Percentiles rank a stretch among this genome's conserved stretches.
Evolutionary conservation across 2,797 vertebrate species (phyloP).

Genomic region (Phalanger gymnotis): DNA sequence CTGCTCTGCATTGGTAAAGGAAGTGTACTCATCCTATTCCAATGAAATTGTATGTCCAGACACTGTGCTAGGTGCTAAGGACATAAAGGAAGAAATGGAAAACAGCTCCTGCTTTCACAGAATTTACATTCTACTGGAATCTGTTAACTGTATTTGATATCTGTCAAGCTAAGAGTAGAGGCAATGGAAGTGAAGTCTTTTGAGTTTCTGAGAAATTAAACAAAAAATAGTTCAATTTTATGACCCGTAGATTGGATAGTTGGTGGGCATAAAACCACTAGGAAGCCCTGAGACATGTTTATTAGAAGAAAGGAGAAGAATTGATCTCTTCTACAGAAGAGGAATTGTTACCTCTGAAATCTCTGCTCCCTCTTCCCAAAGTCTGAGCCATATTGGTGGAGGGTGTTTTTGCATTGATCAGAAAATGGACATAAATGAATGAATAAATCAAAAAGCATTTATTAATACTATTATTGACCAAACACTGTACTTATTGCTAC

Average conservation of each 20-base stretch:
- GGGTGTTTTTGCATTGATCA: background rate
- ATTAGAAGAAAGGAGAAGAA: slow-evolving; percentile 6
- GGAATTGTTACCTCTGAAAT: background rate
- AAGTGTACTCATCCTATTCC: background rate
- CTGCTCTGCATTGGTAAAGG: background rate
- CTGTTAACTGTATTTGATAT: background rate
- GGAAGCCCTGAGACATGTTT: background rate
- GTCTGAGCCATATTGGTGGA: background rate
- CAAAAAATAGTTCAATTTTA: background rate
- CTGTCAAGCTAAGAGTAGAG: slow-evolving; percentile 7
- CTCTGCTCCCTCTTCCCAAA: background rate
- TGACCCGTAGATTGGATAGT: background rate
- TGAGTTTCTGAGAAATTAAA: background rate
- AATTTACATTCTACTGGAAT: background rate
- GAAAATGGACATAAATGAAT: background rate
- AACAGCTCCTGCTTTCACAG: background rate
- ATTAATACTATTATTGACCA: background rate
- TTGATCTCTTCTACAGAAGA: background rate
- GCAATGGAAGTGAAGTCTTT: slow-evolving; percentile 2
- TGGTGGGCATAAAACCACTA: background rate
- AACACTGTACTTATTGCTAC: background rate
- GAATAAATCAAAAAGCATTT: background rate
- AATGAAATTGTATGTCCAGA: background rate
- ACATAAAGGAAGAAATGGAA: background rate
- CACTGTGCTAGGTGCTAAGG: background rate